These are phyloP conservation scores for Zaprionus camerounensis DNA, from an alignment of 1,140 invertebrate species.

Conservation along the genomic window DNA sequence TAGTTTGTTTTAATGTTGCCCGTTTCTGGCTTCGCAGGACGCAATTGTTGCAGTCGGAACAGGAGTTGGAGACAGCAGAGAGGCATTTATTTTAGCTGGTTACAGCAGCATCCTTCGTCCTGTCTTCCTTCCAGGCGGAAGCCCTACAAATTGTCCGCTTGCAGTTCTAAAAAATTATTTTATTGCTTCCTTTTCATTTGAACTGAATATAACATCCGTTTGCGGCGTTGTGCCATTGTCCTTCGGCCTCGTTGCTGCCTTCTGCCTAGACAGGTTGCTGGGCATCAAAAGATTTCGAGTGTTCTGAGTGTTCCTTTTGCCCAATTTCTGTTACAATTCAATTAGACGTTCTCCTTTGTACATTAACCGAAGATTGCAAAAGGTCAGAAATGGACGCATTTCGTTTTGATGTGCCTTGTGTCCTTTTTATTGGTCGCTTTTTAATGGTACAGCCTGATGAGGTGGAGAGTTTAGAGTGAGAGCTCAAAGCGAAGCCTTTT, in stretches of 20 bases:
- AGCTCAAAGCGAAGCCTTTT: not conserved
- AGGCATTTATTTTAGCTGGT: conserved; percentile 55
- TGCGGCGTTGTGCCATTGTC: conserved; percentile 60
- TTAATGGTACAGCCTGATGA: conserved; percentile 15
- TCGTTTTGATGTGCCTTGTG: conserved; percentile 7
- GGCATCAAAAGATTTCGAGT: conserved; percentile 59
- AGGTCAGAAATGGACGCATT: conserved; percentile 54
- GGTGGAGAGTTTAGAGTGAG: too few species aligned
- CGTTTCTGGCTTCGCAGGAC: conserved; percentile 37
- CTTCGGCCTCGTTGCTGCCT: not conserved
- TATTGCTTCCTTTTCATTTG: conserved; percentile 72
- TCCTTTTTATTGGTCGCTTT: conserved; percentile 7
- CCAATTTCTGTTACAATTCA: conserved; percentile 66
- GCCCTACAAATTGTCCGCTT: conserved; percentile 70
- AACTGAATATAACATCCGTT: conserved; percentile 72
- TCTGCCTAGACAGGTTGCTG: conserved; percentile 9
- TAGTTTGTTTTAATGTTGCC: conserved; percentile 79
- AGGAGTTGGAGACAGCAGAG: conserved; percentile 10
- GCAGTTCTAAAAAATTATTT: conserved; percentile 74
- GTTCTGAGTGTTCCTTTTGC: conserved; percentile 20
- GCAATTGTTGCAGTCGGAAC: conserved; percentile 11
- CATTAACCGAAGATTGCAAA: conserved; percentile 38
- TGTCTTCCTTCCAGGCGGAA: conserved; percentile 58
- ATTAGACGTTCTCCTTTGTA: conserved; percentile 61
- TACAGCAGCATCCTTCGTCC: conserved; percentile 20